These are phyloP conservation scores for Ammodytes dubius DNA, from an alignment of 2,113 vertebrate genomes.

Conservation along the genomic window DNA sequence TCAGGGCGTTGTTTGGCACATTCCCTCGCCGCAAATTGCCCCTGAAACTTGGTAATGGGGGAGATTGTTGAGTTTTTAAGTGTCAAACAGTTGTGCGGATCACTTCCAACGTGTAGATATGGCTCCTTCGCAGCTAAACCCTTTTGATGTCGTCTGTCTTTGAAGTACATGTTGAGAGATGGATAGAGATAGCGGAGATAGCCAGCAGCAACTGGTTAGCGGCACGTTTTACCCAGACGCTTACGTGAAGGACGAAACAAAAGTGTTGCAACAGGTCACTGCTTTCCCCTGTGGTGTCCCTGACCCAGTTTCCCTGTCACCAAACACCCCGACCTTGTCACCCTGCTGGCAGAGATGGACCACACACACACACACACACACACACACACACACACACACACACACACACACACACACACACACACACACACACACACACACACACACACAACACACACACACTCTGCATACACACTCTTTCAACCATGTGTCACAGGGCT, in stretches of 20 bases:
- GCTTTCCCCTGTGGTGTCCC: constrained; percentile 54
- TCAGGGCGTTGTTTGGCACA: constrained; percentile 45
- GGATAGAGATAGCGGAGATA: neutral
- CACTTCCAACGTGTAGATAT: neutral
- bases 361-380: constrained; percentile 28
- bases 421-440: constrained; percentile 26
- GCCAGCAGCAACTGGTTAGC: neutral
- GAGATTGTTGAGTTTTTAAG: constrained; percentile 6
- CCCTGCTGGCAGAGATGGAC: constrained; percentile 55
- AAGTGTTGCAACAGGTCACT: constrained; percentile 56
- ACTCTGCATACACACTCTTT: constrained; percentile 34
- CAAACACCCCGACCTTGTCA: constrained; percentile 78
- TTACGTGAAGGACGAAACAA: constrained; percentile 66
- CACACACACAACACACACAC: constrained; percentile 27
- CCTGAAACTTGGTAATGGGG: constrained; percentile 31
- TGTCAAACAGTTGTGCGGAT: neutral
- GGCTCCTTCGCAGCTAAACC: neutral
- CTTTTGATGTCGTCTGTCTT: constrained; percentile 24
- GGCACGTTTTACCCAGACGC: neutral
- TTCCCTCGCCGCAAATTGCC: constrained; percentile 31
- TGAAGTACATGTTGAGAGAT: constrained; percentile 23
- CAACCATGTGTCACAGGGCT: constrained; percentile 73
- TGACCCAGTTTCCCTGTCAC: constrained; percentile 78
- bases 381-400: constrained; percentile 26
- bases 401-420: constrained; percentile 25